Conservation (phyloP, 1,140 invertebrate genomes). For the Eueides isabella region DNA sequence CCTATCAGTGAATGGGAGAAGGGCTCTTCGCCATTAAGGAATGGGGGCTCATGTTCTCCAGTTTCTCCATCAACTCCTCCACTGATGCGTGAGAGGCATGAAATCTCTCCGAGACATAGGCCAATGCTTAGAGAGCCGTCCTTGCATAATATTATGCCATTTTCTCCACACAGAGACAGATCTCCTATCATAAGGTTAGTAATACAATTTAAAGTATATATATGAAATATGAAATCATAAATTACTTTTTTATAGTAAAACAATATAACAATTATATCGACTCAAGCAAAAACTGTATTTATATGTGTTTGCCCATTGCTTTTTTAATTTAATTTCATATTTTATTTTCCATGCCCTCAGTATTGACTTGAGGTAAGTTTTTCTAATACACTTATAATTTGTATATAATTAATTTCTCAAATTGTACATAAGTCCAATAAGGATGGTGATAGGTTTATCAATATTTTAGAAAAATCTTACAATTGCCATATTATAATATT, state of each 20-base stretch:
- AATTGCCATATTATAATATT: not conserved
- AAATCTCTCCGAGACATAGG: conserved; percentile 62
- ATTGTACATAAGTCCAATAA: not conserved
- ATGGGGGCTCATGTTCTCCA: conserved; percentile 81
- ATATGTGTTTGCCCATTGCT: not conserved
- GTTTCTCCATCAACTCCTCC: conserved; percentile 85
- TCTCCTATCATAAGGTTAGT: conserved; percentile 67
- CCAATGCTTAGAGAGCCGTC: conserved; percentile 55
- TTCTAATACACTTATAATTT: not conserved
- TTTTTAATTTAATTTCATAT: conserved; percentile 7
- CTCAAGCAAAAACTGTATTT: not conserved
- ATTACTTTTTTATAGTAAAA: not conserved
- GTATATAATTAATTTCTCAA: conserved; percentile 10
- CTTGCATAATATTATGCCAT: conserved; percentile 53
- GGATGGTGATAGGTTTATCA: not conserved
- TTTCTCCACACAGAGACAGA: conserved; percentile 63
- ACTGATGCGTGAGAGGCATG: conserved; percentile 58
- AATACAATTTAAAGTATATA: not conserved
- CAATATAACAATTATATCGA: not conserved
- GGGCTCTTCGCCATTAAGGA: conserved; percentile 70
- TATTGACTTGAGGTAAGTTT: conserved; percentile 54
- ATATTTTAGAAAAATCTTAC: too few species aligned
- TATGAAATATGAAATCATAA: not conserved
- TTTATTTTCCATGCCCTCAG: conserved; percentile 50
- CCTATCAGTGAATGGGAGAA: conserved; percentile 79